These are phyloP conservation scores for Morone chrysops DNA, from an alignment of 2,113 vertebrate species.

Conservation along the genomic window DNA sequence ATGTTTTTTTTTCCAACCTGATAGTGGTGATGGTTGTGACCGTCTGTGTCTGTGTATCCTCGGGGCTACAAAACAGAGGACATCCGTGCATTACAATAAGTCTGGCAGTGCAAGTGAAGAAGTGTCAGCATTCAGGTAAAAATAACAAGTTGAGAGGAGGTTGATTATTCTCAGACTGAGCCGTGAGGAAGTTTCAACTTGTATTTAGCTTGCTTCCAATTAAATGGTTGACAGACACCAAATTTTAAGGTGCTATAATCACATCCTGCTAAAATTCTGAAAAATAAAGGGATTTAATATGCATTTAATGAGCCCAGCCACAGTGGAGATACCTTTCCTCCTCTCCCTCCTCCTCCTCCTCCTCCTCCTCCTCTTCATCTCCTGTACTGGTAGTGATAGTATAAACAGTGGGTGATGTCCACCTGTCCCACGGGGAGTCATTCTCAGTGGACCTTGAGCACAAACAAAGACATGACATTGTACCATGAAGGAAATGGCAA, in stretches of 20 bases:
- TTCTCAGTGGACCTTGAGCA: slow-evolving; percentile 72
- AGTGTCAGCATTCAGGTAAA: slow-evolving; percentile 12
- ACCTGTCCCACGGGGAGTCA: slow-evolving; percentile 80
- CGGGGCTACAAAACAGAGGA: slow-evolving; percentile 55
- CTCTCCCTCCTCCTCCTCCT: slow-evolving; percentile 46
- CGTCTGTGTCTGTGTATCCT: slow-evolving; percentile 49
- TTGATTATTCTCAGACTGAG: slow-evolving; percentile 48
- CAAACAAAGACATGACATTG: slow-evolving; percentile 38
- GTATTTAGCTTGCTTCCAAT: slow-evolving; percentile 59
- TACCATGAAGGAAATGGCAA: neutral
- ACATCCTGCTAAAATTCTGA: slow-evolving; percentile 38
- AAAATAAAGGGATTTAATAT: slow-evolving; percentile 49
- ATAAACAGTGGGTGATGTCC: slow-evolving; percentile 78
- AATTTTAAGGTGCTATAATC: slow-evolving; percentile 53
- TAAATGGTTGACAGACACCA: slow-evolving; percentile 63
- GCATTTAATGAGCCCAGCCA: slow-evolving; percentile 46
- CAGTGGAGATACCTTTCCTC: slow-evolving; percentile 63
- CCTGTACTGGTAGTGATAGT: neutral
- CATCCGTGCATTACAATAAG: slow-evolving; percentile 42
- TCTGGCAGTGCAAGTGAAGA: slow-evolving; percentile 15
- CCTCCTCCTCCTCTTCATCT: slow-evolving; percentile 41
- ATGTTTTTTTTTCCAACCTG: slow-evolving; percentile 40
- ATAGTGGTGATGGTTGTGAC: slow-evolving; percentile 65
- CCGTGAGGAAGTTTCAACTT: slow-evolving; percentile 33
- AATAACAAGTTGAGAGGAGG: slow-evolving; percentile 20